These are phyloP conservation scores for Diaprepes abbreviatus DNA, from an alignment of 2,888 invertebrate species.

Conservation along the genomic window DNA sequence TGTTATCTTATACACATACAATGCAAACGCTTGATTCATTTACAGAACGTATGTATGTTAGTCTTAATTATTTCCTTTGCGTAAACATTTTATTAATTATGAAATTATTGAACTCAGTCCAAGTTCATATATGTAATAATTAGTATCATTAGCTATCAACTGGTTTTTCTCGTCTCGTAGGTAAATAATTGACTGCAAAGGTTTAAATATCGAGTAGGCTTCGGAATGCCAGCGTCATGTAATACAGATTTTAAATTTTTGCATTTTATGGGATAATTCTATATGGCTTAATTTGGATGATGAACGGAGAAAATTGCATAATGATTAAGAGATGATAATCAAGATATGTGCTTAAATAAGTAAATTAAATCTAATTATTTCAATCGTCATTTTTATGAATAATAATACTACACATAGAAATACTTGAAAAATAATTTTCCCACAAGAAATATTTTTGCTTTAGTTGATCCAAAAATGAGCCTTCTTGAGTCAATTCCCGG, in stretches of 20 bases:
- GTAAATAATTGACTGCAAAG: constrained; percentile 52
- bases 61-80: constrained; percentile 49
- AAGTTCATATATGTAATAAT: constrained; percentile 57
- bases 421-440: too few species aligned
- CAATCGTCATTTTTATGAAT: too few species aligned
- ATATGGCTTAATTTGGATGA: constrained; percentile 5
- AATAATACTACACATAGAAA: too few species aligned
- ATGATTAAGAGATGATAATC: too few species aligned
- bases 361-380: too few species aligned
- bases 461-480: too few species aligned
- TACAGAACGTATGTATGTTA: background rate
- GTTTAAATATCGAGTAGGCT: constrained; percentile 24
- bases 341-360: too few species aligned
- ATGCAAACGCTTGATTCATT: too few species aligned
- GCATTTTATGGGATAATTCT: constrained; percentile 12
- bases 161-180: constrained; percentile 56
- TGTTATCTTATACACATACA: too few species aligned
- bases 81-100: constrained; percentile 53
- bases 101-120: constrained; percentile 58
- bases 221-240: background rate
- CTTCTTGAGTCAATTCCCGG: too few species aligned
- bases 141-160: constrained; percentile 56
- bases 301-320: too few species aligned
- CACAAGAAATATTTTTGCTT: too few species aligned
- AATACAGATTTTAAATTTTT: background rate